Conservation (phyloP, 2,113 vertebrate genomes). For the Euleptes europaea region DNA sequence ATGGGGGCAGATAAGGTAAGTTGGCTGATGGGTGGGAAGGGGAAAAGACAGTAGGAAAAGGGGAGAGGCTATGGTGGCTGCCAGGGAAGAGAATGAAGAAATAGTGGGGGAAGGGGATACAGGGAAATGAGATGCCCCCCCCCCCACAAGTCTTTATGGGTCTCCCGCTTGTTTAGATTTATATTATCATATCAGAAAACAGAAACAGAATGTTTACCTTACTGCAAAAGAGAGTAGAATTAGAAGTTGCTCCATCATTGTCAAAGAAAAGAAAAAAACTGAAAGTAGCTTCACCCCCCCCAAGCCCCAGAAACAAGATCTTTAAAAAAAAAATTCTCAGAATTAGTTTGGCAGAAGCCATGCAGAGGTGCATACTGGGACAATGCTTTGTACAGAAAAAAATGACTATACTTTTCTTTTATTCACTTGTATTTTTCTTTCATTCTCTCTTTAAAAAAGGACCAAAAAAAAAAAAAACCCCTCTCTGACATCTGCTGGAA, state of each 20-base stretch:
- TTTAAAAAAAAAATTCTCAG: constrained; percentile 12
- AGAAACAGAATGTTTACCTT: constrained; percentile 29
- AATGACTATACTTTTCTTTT: constrained; percentile 53
- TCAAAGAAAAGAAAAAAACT: not conserved
- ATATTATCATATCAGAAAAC: constrained; percentile 18
- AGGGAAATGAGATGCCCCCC: no score
- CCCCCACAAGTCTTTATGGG: no score
- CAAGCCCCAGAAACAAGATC: not conserved
- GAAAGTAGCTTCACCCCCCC: constrained; percentile 7
- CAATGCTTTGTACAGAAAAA: constrained; percentile 56
- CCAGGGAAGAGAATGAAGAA: no score
- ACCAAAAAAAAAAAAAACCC: constrained; percentile 52
- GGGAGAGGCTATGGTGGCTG: no score
- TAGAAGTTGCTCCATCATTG: not conserved
- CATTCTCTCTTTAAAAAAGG: not conserved
- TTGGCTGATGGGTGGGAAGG: no score
- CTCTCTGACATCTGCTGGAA: constrained; percentile 61
- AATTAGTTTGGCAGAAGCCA: constrained; percentile 58
- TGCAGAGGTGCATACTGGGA: constrained; percentile 27
- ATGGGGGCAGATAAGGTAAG: no score
- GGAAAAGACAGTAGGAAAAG: no score
- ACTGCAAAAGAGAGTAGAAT: not conserved
- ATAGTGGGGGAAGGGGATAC: no score
- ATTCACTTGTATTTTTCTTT: not conserved
- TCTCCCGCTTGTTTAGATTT: not conserved